Evolutionary conservation across 2,113 vertebrate species (phyloP).

Genomic region (Neolamprologus ventralis): DNA sequence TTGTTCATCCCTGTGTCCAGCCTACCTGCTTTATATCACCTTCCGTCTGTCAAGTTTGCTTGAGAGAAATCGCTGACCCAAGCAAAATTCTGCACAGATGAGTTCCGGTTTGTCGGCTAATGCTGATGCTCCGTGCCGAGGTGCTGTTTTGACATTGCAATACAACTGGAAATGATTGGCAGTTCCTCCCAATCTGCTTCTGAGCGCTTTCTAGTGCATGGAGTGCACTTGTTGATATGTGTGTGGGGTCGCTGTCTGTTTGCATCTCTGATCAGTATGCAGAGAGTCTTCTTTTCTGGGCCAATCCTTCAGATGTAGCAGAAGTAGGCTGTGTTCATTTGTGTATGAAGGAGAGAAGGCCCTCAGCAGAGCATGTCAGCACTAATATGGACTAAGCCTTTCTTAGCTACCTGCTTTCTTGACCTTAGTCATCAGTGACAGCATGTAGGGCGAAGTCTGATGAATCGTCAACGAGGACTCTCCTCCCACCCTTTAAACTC

Average conservation of each 20-base stretch:
- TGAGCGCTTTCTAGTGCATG: background rate
- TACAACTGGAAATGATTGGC: background rate
- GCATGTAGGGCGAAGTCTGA: background rate
- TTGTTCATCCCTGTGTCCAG: background rate
- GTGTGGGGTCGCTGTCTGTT: background rate
- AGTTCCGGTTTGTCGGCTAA: background rate
- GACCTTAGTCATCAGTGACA: background rate
- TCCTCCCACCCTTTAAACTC: background rate
- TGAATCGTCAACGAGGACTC: background rate
- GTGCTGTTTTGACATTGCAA: background rate
- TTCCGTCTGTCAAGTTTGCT: background rate
- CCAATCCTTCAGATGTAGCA: constrained; percentile 1
- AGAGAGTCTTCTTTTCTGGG: constrained; percentile 39
- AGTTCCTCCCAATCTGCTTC: background rate
- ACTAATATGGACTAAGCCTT: background rate
- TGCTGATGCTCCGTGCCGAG: background rate
- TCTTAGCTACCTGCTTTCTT: background rate
- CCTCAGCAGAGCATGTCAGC: background rate
- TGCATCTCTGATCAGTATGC: background rate
- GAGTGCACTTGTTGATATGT: background rate
- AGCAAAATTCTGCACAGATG: background rate
- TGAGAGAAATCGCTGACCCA: background rate
- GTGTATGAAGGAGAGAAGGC: background rate
- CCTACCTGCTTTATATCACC: background rate
- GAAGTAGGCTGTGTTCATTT: background rate